phyloP scores from a whole-genome alignment of 2,113 vertebrate species.

The Prionailurus bengalensis region DNA sequence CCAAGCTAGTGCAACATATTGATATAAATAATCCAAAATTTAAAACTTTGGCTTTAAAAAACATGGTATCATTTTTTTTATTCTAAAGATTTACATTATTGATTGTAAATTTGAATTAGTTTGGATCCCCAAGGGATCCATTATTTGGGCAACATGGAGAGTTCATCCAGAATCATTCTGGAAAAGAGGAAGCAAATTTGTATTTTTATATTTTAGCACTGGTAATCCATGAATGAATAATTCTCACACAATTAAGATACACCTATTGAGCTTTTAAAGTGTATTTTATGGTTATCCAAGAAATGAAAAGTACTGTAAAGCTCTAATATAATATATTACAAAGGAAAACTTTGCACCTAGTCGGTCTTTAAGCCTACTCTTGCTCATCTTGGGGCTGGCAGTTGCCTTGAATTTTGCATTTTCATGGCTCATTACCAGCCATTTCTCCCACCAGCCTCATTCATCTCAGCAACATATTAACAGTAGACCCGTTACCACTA shows the following conservation, averaged over 20 bases:
- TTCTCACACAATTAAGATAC: conserved; percentile 18
- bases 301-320: neutral
- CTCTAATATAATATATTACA: neutral
- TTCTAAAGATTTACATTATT: conserved; percentile 39
- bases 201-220: conserved; percentile 58
- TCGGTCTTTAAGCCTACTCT: neutral
- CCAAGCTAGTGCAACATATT: neutral
- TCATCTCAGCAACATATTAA: conserved; percentile 40
- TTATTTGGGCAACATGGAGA: conserved; percentile 46
- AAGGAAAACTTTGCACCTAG: neutral
- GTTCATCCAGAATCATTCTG: conserved; percentile 50
- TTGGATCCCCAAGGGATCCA: conserved; percentile 5
- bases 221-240: neutral
- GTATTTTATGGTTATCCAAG: neutral
- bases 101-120: conserved; percentile 61
- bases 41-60: conserved; percentile 57
- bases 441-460: neutral
- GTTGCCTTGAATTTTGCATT: conserved; percentile 32
- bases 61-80: conserved; percentile 39
- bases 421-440: neutral
- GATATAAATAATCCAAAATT: neutral
- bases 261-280: conserved; percentile 35
- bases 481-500: neutral
- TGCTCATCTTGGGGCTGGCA: neutral
- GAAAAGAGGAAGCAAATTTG: conserved; percentile 47